phyloP scores from a whole-genome alignment of 2,888 invertebrate species.

The Dynastes tityus region DNA sequence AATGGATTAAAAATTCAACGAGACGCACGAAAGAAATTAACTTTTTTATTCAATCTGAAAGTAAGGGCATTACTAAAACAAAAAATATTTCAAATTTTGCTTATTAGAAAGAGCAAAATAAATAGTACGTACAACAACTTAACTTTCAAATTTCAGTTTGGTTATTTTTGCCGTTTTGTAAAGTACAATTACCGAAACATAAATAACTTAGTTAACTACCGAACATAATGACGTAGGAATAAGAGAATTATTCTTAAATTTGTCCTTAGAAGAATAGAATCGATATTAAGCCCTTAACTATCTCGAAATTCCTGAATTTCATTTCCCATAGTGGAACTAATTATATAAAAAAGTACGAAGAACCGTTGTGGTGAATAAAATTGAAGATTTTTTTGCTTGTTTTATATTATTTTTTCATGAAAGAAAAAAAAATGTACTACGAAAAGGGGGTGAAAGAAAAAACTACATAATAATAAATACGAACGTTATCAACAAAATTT shows the following conservation, averaged over 20 bases:
- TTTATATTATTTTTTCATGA: slow-evolving; percentile 21
- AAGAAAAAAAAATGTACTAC: slow-evolving; percentile 27
- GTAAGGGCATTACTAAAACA: no score
- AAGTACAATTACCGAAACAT: no score
- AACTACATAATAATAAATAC: slow-evolving; percentile 47
- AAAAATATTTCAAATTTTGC: background rate
- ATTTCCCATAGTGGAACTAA: slow-evolving; percentile 6
- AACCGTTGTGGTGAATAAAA: slow-evolving; percentile 1
- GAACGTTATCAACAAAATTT: slow-evolving; percentile 37
- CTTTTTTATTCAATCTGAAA: background rate
- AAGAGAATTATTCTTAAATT: no score
- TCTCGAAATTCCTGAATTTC: background rate
- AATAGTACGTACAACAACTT: background rate
- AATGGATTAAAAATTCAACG: slow-evolving; percentile 5
- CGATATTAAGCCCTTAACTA: background rate
- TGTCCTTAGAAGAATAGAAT: background rate
- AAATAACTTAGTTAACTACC: no score
- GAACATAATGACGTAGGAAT: no score
- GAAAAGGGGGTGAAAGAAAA: slow-evolving; percentile 27
- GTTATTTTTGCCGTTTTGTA: background rate
- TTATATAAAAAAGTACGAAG: background rate
- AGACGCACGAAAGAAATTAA: background rate
- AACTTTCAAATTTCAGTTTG: background rate
- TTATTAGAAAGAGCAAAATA: background rate
- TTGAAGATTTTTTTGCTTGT: slow-evolving; percentile 23